Conservation (phyloP, 2,888 invertebrate genomes). For the Megalurothrips usitatus region DNA sequence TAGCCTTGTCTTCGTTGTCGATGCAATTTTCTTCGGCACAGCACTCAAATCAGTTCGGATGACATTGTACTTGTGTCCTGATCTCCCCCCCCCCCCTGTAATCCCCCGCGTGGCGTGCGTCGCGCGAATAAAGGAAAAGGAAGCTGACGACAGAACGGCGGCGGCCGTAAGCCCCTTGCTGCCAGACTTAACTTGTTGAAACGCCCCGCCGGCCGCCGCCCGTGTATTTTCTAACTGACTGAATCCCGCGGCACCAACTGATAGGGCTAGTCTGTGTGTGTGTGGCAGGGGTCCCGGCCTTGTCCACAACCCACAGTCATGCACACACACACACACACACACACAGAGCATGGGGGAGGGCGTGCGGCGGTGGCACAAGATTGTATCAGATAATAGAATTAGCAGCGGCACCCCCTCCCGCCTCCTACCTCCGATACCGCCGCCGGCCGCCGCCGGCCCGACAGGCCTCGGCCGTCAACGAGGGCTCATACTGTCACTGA, state of each 20-base stretch:
- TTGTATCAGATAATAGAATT: slow-evolving; percentile 11
- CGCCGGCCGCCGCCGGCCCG: not conserved
- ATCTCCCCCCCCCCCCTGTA: too few relatives aligned
- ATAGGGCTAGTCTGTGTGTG: not conserved
- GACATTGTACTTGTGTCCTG: too few relatives aligned
- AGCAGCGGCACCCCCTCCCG: not conserved
- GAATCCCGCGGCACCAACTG: not conserved
- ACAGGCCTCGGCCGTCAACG: not conserved
- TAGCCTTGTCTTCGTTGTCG: too few relatives aligned
- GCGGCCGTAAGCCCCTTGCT: not conserved
- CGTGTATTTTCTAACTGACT: not conserved
- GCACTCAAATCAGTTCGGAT: too few relatives aligned
- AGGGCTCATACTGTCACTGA: not conserved
- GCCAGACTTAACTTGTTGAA: not conserved
- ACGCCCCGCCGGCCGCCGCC: not conserved
- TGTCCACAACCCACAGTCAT: not conserved
- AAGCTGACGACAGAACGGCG: not conserved
- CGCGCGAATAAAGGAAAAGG: too few relatives aligned
- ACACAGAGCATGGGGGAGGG: not conserved
- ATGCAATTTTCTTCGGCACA: too few relatives aligned
- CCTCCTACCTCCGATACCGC: not conserved
- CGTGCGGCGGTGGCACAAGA: not conserved
- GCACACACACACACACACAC: not conserved
- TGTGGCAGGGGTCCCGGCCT: not conserved
- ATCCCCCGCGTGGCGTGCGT: too few relatives aligned